A percentile compares a stretch with the other conserved stretches of the same genome.
phyloP scores from a whole-genome alignment of 2,888 invertebrate species.

The Drosophila birchii region DNA sequence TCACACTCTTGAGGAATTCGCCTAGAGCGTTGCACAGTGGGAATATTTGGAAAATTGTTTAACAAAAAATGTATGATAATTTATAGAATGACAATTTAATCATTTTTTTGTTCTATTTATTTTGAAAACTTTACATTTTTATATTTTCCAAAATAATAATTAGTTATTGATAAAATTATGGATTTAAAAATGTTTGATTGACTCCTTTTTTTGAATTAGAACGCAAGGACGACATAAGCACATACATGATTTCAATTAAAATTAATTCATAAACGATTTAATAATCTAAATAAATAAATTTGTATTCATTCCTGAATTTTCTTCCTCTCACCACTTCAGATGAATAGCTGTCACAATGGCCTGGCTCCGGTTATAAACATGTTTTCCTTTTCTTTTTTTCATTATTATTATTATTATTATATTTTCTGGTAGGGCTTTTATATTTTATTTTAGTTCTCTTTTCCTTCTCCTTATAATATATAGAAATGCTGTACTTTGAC shows the following conservation, averaged over 20 bases:
- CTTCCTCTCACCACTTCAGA: not conserved
- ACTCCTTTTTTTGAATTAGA: too few species aligned
- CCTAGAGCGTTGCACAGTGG: conserved; percentile 12
- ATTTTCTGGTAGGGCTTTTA: conserved; percentile 3
- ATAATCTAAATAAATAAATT: not conserved
- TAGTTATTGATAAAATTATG: too few species aligned
- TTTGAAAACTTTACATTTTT: too few species aligned
- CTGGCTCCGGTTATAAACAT: conserved; percentile 24
- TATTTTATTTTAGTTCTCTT: not conserved
- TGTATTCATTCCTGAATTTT: too few species aligned
- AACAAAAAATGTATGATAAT: too few species aligned
- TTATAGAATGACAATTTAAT: too few species aligned
- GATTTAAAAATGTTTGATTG: too few species aligned
- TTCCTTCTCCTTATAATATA: conserved; percentile 41
- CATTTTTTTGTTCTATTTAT: too few species aligned
- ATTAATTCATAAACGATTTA: not conserved
- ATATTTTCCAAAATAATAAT: too few species aligned
- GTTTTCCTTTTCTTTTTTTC: conserved; percentile 1
- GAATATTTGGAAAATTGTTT: not conserved
- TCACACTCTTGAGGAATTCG: conserved; percentile 22
- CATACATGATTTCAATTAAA: too few species aligned
- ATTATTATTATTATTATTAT: conserved; percentile 22
- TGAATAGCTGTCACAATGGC: conserved; percentile 9
- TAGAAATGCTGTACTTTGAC: conserved; percentile 61
- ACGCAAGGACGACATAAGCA: too few species aligned